These are phyloP conservation scores for Lasius fuliginosus DNA, from an alignment of 2,888 invertebrate species.

Conservation along the genomic window DNA sequence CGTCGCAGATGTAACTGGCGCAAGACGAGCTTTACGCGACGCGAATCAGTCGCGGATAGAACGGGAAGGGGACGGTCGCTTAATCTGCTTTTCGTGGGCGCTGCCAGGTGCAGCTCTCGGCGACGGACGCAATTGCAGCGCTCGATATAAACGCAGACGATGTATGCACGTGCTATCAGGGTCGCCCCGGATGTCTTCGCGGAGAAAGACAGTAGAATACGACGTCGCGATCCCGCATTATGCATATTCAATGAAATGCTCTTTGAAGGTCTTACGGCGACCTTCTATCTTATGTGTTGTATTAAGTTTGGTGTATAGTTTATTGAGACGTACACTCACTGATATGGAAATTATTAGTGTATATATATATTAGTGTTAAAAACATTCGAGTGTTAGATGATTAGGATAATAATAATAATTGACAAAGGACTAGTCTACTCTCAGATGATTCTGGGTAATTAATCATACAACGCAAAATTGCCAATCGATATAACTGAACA, in stretches of 20 bases:
- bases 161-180: conserved; percentile 44
- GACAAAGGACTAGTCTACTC: not conserved
- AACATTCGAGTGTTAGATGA: not conserved
- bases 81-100: conserved; percentile 53
- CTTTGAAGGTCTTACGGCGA: not conserved
- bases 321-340: not conserved
- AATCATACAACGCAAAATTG: not conserved
- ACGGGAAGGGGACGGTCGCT: conserved; percentile 30
- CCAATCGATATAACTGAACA: not conserved
- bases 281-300: not conserved
- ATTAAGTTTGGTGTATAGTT: not conserved
- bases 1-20: conserved; percentile 41
- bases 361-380: not conserved
- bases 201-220: conserved; percentile 17
- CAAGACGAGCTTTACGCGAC: conserved; percentile 18
- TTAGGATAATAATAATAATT: not conserved
- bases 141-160: conserved; percentile 55
- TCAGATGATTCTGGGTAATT: not conserved
- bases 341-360: not conserved
- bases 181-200: conserved; percentile 35
- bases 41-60: conserved; percentile 12
- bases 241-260: conserved; percentile 17
- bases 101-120: conserved; percentile 50
- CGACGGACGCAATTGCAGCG: conserved; percentile 41
- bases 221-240: conserved; percentile 6